A percentile compares a stretch with the other conserved stretches of the same genome.
Evolutionary conservation across 2,888 invertebrate genomes (phyloP).

Genomic region (Lithosia quadra): DNA sequence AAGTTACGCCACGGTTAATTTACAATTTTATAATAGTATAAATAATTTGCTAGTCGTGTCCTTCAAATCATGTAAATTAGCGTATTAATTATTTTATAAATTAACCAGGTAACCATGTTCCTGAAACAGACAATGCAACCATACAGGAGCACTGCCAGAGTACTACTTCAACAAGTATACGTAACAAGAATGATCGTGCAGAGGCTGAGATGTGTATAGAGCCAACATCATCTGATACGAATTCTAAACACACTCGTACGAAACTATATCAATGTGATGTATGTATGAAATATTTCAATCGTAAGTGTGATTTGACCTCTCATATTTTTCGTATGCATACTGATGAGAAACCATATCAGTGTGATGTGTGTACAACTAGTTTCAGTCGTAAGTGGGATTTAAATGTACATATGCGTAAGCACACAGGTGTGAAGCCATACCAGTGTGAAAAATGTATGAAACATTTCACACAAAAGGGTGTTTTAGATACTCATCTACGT

Average conservation of each 20-base stretch:
- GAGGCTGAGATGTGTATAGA: not conserved
- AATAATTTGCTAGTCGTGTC: not conserved
- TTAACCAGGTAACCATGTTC: not conserved
- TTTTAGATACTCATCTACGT: constrained; percentile 1
- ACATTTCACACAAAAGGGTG: constrained; percentile 1
- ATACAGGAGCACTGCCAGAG: not conserved
- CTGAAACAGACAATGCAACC: not conserved
- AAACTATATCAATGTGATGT: not conserved
- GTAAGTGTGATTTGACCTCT: not conserved
- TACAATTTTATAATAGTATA: too few species aligned
- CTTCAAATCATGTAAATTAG: not conserved
- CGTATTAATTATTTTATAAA: not conserved
- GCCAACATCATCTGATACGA: not conserved
- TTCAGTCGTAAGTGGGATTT: not conserved
- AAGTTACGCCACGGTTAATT: too few species aligned
- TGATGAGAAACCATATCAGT: not conserved
- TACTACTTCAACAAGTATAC: not conserved
- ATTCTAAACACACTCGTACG: not conserved
- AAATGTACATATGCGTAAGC: not conserved
- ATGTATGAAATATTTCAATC: not conserved
- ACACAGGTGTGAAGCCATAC: not conserved
- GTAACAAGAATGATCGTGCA: not conserved
- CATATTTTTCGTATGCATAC: not conserved
- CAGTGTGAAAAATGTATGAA: constrained; percentile 4
- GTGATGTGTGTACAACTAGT: not conserved